Evolutionary conservation across 2,113 vertebrate species (phyloP).

Genomic region (Protomyctophum bolini): DNA sequence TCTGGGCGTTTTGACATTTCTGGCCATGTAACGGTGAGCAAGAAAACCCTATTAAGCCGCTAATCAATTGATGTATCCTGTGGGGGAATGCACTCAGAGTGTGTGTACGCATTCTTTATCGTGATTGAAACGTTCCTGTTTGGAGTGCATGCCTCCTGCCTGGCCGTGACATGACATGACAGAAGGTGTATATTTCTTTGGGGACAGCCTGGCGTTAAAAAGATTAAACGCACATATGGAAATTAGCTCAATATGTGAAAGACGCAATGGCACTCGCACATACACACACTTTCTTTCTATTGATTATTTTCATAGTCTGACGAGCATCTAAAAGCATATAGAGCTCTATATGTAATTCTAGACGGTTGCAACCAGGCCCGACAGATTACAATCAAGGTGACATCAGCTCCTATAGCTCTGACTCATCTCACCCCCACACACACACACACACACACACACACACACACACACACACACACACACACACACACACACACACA

Average conservation of each 20-base stretch:
- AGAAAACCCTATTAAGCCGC: conserved; percentile 68
- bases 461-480: too few species aligned
- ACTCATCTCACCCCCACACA: conserved; percentile 39
- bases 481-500: conserved; percentile 17
- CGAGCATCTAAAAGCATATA: conserved; percentile 1
- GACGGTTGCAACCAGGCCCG: conserved; percentile 19
- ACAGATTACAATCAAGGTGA: conserved; percentile 55
- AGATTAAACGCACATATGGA: conserved; percentile 54
- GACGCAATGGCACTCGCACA: not conserved
- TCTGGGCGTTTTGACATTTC: conserved; percentile 71
- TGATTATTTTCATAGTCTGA: not conserved
- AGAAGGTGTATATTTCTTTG: conserved; percentile 56
- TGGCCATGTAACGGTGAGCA: conserved; percentile 64
- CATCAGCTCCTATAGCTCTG: conserved; percentile 59
- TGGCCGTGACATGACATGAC: conserved; percentile 19
- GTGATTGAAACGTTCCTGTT: conserved; percentile 68
- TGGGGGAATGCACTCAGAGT: conserved; percentile 54
- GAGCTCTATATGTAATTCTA: conserved; percentile 8
- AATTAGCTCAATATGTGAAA: conserved; percentile 18
- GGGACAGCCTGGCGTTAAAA: conserved; percentile 50
- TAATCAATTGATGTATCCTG: conserved; percentile 71
- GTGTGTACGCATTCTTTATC: conserved; percentile 43
- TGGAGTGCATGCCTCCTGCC: conserved; percentile 41
- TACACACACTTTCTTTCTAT: not conserved
- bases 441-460: too few species aligned